Base-by-base conservation (phyloP, 2,888 invertebrate genomes). In the Spodoptera exigua region DNA sequence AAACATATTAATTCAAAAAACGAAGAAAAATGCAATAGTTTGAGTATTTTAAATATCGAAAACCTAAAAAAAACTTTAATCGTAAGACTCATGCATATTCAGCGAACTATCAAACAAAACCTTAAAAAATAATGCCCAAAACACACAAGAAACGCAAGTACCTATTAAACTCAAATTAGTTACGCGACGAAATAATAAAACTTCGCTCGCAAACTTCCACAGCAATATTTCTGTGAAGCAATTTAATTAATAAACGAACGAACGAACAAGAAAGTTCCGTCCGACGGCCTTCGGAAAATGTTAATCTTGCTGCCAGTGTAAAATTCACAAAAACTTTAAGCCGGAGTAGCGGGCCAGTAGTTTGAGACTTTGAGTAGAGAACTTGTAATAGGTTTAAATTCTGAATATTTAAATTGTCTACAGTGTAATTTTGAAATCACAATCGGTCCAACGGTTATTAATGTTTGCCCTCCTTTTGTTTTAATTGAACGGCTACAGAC, bases 301-400 rank as follows among this genome's bases (percentile, higher is more conserved):
- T 81, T 79, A 80, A 89, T 91, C 88, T 87, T 78, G 79, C 79
- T 76, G 75, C 74, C 88, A 83, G 85, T 82, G 84, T 84, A 88
- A 91, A 92, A 91, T 89, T 91, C 82, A 87, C 88, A 90, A 91
- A 91, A 92, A 91, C 91, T 92, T 91, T 86, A 87, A 90, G 87
- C 74, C 82, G 73, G 21, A 68, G 55, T 68, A 69, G 68, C 79
- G 71, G 27, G 76, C 79, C 71, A 81, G 76, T 86, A 87, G 89
- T 88, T 91, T 80, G 84, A 85, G 84, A 87, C 88, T 88, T 91
- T 80, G 84, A 85, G 84, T 84, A 81, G 75, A 62, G 61, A 87
- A 88, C 83, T 88, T 86, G 81, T 89, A 89, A 89, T 89, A 88
- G 89, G 89, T 89, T 89, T 88, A 89, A 84, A 82, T 79, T 85